phyloP scores from a whole-genome alignment of 2,797 vertebrate species.

The Tapirus indicus region DNA sequence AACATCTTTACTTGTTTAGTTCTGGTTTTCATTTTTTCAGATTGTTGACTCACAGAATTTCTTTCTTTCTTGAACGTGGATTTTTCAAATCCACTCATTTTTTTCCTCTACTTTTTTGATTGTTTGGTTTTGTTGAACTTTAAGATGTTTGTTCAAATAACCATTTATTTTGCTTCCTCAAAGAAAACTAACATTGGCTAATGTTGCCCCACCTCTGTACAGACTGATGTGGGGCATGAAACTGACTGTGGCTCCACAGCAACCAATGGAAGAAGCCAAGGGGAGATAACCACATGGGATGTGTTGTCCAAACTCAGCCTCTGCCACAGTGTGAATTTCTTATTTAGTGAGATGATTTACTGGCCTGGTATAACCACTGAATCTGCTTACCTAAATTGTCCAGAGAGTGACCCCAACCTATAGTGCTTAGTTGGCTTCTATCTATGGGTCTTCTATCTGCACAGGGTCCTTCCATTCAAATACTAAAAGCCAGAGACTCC shows the following conservation, averaged over 20 bases:
- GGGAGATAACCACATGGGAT: too few species aligned
- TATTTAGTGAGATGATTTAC: neutral
- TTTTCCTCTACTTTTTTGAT: neutral
- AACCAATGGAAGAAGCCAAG: neutral
- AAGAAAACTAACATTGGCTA: neutral
- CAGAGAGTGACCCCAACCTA: neutral
- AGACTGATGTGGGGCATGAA: neutral
- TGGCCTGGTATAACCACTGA: neutral
- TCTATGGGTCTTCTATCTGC: neutral
- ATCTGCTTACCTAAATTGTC: neutral
- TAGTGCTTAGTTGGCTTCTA: neutral
- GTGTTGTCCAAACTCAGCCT: neutral
- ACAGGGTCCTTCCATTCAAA: neutral
- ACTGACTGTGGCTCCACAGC: neutral
- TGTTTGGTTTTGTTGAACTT: conserved; percentile 16
- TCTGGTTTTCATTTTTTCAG: conserved; percentile 58
- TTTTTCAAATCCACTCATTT: neutral
- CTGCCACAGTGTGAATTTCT: neutral
- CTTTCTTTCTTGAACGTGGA: neutral
- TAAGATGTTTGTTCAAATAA: conserved; percentile 31
- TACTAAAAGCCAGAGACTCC: neutral
- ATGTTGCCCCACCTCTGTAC: neutral
- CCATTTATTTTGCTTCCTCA: neutral
- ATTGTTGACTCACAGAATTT: conserved; percentile 11
- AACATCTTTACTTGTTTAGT: conserved; percentile 28